Evolutionary conservation across 2,888 invertebrate genomes (phyloP), one percentile per base, ranked within the genome.

Genomic region (Luperina nickerlii): DNA sequence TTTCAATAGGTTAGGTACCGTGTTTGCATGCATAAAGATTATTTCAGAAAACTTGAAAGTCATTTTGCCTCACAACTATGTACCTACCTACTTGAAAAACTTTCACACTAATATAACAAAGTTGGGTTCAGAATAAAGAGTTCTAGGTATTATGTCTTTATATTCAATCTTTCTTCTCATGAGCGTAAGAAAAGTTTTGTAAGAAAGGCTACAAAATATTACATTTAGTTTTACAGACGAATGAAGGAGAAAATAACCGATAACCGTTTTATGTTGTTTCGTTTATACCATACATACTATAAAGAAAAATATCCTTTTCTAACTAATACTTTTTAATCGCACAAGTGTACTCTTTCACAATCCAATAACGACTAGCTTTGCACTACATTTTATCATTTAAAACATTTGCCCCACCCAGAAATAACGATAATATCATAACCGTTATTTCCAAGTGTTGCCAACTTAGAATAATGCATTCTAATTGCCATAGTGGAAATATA

Each of bases 41-140:
- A 24, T 7, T 63, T 20, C 54, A 32, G 42, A 60, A 51, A 76
- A 70, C 42, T 77, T 65, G 9, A 48, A 79, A 79, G 74, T 63
- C 77, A 81, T 86, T 85, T 85, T 66, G 18, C 54, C 68, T 65
- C 68, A 74, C 73, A 83, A 87, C 77, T 78, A 77, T 27, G 48
- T 68, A 8, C n/a, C n/a, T n/a, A n/a, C n/a, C n/a, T n/a, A n/a
- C 78, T 88, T 78, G 75, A 81, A 82, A 65, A 86, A 83, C 82
- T 89, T 74, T 78, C 62, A 75, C 74, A 81, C 81, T 71, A 82
- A 81, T 74, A 81, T 75, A 82, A 86, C 73, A 77, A 82, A 77
- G 69, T 81, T 78, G 38, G 27, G 8, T 76, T 88, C 62, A 67
- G 75, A 75, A 80, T 78, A 72, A 74, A 60, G 60, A 74, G 62